Evolutionary conservation across 2,888 invertebrate species (phyloP).

Genomic region (Ochropleura leucogaster): DNA sequence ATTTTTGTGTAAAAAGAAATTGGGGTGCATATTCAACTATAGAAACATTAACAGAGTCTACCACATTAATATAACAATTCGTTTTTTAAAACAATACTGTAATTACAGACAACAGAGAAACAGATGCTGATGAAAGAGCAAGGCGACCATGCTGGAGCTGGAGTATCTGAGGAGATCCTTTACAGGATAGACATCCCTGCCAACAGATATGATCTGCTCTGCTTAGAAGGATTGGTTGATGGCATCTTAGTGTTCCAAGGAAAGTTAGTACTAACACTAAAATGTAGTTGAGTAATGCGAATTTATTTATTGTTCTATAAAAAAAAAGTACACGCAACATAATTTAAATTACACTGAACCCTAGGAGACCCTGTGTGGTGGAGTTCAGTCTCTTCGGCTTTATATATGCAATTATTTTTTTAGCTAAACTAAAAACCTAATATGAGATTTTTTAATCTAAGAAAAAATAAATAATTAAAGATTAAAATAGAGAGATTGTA

Average conservation of each 20-base stretch:
- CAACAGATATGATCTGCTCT: conserved; percentile 98
- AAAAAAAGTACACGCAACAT: too few relatives aligned
- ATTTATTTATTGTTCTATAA: too few relatives aligned
- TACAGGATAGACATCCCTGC: conserved; percentile 99
- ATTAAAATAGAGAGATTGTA: too few relatives aligned
- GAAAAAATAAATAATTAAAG: too few relatives aligned
- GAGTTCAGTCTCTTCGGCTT: too few relatives aligned
- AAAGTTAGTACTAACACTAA: conserved; percentile 91
- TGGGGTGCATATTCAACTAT: background rate
- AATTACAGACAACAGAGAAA: conserved; percentile 95
- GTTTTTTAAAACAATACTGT: background rate
- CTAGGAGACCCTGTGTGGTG: too few relatives aligned
- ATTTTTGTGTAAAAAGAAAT: background rate
- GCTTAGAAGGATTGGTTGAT: conserved; percentile 97
- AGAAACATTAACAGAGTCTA: background rate
- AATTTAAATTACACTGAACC: too few relatives aligned
- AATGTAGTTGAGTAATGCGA: background rate
- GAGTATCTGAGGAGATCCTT: conserved; percentile 95
- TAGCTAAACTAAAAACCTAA: too few relatives aligned
- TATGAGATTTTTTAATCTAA: too few relatives aligned
- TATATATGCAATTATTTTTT: too few relatives aligned
- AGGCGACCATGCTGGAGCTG: conserved; percentile 93
- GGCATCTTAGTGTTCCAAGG: conserved; percentile 96
- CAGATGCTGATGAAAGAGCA: conserved; percentile 97
- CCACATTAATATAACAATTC: background rate